Evolutionary conservation across 1,140 invertebrate genomes (phyloP), one percentile per base, ranked within the genome.

Genomic region (Panagrolaimus sp.): DNA sequence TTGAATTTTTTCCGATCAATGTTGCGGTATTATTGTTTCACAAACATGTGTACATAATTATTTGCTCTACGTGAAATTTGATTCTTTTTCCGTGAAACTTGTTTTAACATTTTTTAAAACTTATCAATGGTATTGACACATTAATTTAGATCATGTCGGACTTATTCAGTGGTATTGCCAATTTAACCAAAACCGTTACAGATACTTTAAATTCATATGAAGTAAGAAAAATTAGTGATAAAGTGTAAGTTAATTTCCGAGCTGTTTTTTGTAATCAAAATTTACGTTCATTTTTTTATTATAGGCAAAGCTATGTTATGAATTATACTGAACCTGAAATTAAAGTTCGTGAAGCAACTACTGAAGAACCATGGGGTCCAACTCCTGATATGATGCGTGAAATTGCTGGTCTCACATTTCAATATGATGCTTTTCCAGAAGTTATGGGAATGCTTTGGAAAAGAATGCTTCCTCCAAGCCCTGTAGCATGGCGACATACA

Each of bases 241-340:
- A 81, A 80, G 78, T 81, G 81, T 80, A 69, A 66, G 79, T 76
- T 27, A 42, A 44, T 63, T 72, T 38, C 2, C 2, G 7, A 38
- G 9, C n/a, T n/a, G n/a, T n/a, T n/a, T 7, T 20, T 4, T 47
- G 14, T 51, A 14, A 25, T 23, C 11, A n/a, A 25, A 45, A 63
- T 20, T 5, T 45, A 63, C 47, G 38, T 65, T 64, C 48, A 13
- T 43, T 4, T 65, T 66, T 79, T 68, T 84, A n/a, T n/a, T n/a
- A n/a, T n/a, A 97, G 94, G 76, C 97, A 96, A 78, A 98, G 98
- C 88, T 93, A 98, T 77, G 94, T 99, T 47, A 98, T 98, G 94
- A 98, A 98, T 86, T 98, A 98, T 84, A 97, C 96, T 47, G 96
- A 98, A 85, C 91, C 94, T 31, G 96, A 98, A 84, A 91, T 92